Conservation (phyloP, 2,888 invertebrate genomes). For the Onchidella celtica region DNA sequence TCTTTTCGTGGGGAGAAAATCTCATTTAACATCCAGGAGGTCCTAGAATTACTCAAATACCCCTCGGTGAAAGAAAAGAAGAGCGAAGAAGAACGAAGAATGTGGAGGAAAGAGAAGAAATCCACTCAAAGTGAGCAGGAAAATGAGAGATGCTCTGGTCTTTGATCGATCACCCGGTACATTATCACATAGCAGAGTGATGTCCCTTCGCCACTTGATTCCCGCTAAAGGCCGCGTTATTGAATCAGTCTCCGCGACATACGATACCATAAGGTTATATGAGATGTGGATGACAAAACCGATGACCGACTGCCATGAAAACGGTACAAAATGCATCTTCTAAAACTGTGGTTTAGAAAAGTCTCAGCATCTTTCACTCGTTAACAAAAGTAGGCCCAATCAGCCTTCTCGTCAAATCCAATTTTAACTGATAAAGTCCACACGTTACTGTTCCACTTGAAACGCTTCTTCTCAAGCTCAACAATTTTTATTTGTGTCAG, state of each 20-base stretch:
- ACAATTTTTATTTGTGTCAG: no score
- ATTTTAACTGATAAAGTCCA: no score
- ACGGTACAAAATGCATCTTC: no score
- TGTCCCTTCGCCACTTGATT: conserved; percentile 14
- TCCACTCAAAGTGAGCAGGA: conserved; percentile 15
- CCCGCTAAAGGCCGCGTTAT: conserved; percentile 1
- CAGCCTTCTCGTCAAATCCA: no score
- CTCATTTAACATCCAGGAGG: background rate
- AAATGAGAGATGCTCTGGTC: conserved; percentile 24
- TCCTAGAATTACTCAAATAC: background rate
- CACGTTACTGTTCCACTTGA: no score
- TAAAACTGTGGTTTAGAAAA: no score
- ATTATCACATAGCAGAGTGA: background rate
- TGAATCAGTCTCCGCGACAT: conserved; percentile 9
- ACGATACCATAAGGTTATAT: background rate
- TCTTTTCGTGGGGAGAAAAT: background rate
- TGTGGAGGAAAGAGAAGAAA: conserved; percentile 20
- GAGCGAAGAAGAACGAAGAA: background rate
- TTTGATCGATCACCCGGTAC: conserved; percentile 7
- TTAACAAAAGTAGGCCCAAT: no score
- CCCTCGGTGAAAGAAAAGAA: background rate
- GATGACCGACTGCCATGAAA: no score
- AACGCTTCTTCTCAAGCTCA: no score
- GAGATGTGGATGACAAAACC: no score
- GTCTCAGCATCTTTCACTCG: no score